Percentiles rank a stretch among this genome's conserved stretches.
Conservation (phyloP, 2,888 invertebrate species). For the Hipparchia sbordonii region DNA sequence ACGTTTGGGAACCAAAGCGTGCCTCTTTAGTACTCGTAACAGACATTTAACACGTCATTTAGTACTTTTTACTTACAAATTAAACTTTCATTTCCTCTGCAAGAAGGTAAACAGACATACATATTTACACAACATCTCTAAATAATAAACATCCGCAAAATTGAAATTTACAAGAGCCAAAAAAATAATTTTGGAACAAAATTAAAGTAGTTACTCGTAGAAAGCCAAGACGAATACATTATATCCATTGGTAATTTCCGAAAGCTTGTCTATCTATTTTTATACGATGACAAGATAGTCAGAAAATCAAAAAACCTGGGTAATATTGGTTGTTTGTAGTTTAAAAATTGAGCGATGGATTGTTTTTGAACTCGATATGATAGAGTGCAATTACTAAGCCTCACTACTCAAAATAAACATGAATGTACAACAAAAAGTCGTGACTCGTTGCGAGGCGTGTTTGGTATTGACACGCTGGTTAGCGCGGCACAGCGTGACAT, state of each 20-base stretch:
- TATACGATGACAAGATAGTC: too few relatives aligned
- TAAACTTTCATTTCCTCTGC: slow-evolving; percentile 7
- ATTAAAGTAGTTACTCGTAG: not conserved
- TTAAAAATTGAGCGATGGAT: too few relatives aligned
- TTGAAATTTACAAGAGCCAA: not conserved
- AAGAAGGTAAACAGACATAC: slow-evolving; percentile 1
- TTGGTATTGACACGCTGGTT: slow-evolving; percentile 17
- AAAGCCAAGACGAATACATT: too few relatives aligned
- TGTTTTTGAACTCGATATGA: too few relatives aligned
- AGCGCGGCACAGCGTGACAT: slow-evolving; percentile 17
- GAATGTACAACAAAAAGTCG: slow-evolving; percentile 9
- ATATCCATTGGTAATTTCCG: too few relatives aligned
- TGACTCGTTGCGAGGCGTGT: slow-evolving; percentile 11
- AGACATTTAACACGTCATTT: too few relatives aligned
- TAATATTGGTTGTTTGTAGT: too few relatives aligned
- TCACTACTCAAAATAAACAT: not conserved
- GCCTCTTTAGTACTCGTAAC: too few relatives aligned
- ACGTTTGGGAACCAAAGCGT: not conserved
- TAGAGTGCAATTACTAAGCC: not conserved
- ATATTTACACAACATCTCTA: not conserved
- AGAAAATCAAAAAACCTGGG: too few relatives aligned
- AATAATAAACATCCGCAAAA: slow-evolving; percentile 2
- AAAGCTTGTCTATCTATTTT: too few relatives aligned
- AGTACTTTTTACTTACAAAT: not conserved
- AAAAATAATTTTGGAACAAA: not conserved